A percentile compares a stretch with the other conserved stretches of the same genome.
phyloP scores from a whole-genome alignment of 2,113 vertebrate species.

The Tychaedon coryphoeus region DNA sequence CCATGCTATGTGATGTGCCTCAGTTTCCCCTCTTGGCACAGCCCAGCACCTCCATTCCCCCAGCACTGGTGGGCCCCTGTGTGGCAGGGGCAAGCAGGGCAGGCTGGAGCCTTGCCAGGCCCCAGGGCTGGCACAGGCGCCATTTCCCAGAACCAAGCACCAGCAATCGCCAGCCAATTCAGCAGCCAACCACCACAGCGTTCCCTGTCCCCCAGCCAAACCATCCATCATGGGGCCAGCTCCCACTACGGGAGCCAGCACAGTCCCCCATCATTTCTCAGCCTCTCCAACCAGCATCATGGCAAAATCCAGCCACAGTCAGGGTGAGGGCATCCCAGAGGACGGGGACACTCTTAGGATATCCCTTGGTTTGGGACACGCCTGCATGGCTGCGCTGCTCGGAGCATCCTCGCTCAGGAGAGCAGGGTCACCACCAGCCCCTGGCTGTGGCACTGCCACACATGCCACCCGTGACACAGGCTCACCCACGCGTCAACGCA shows the following conservation, averaged over 20 bases:
- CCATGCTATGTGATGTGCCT: not conserved
- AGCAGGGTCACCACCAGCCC: not conserved
- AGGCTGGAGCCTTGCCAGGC: not conserved
- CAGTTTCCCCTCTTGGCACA: not conserved
- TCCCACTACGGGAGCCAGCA: not conserved
- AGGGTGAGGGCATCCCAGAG: accelerated
- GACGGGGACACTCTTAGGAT: accelerated
- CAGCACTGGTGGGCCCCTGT: not conserved
- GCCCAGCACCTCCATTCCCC: not conserved
- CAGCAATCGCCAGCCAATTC: accelerated
- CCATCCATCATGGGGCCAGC: accelerated
- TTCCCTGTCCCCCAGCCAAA: not conserved
- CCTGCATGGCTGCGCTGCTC: not conserved
- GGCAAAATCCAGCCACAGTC: not conserved
- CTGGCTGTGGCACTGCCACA: accelerated
- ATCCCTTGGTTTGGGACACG: not conserved
- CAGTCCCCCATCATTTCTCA: not conserved
- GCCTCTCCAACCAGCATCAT: not conserved
- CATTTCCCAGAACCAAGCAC: not conserved
- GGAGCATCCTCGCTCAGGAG: accelerated
- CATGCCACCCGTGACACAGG: accelerated
- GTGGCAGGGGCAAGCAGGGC: accelerated
- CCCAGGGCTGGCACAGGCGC: not conserved
- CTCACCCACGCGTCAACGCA: accelerated
- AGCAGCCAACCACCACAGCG: not conserved